Evolutionary conservation across 2,797 vertebrate genomes (phyloP), one percentile per base, ranked within the genome.

Genomic region (Diplodus puntazzo): DNA sequence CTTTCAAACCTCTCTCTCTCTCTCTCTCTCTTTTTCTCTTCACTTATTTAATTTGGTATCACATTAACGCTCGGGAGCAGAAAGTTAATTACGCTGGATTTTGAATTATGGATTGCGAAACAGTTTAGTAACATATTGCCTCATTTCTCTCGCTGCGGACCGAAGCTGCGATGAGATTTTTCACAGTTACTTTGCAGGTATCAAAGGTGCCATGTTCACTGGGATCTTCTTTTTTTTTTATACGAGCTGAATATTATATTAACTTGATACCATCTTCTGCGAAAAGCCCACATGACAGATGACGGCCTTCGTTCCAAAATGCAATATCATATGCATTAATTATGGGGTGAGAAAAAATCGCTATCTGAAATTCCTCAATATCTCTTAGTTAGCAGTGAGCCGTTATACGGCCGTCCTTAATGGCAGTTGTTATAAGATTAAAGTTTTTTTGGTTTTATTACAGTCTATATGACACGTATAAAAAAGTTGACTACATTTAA

Each of bases 21-120:
- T 39, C 64, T 62, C 46, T 39, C 43, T 18, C 61, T 50, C 77
- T 49, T 64, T 39, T 48, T 53, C 67, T 57, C 50, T 75, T 53
- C 27, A 64, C 81, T 83, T 87, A 79, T 91, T 89, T 89, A 81
- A 90, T 91, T 87, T 84, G 75, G 77, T 80, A 69, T 84, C 77
- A 85, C 86, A 88, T 90, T 82, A 87, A 79, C 77, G 68, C 80
- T 86, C 68, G 7, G n/a, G 77, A 91, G 87, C 72, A 91, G 73
- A 86, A 88, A 87, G 79, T 89, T 91, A 88, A 92, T 92, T 85
- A 90, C 63, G 23, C 69, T 75, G 84, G 84, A 69, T 84, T 90
- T 84, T 88, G 79, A 93, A 88, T 91, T 86, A 92, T 87, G 82
- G 87, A 91, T 87, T 67, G 75, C 48, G 69, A 66, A 77, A 67